Base-by-base conservation (phyloP, 1,140 invertebrate species). In the Formica selysi region DNA sequence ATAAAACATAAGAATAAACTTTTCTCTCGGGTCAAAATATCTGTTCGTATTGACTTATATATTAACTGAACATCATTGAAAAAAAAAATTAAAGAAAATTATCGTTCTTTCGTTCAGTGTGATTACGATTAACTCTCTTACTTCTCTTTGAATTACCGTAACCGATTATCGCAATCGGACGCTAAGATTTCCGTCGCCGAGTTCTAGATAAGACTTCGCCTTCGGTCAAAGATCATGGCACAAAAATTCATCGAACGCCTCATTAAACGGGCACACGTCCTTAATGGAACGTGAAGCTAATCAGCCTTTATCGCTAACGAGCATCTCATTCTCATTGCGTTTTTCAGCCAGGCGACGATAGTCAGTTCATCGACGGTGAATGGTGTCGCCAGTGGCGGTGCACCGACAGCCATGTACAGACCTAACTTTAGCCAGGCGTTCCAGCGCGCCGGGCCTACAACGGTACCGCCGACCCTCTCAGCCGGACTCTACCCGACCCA, bases 401-500 rank as follows among this genome's bases (percentile, higher is more conserved):
- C 96, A 44, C 96, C 96, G 13, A 96, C 96, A 38, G 96, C 96
- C 32, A 95, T 97, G 94, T 97, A 97, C 94, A 95, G 97, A 94
- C 96, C 96, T 44, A 96, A 97, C 89, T 97, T 97, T 93, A 96
- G 96, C 32, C 96, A 96, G 89, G 96, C 96, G 57, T 97, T 97
- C 88, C 96, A 97, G 64, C 94, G 95, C 41, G 93, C 94, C 36
- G 95, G 94, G 3, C 95, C 95, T 38, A 95, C 95, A 83, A 94
- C 93, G 81, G 94, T 95, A 87, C 95, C 94, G 57, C 94, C 95
- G 62, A 95, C 94, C 38, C 87, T 95, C 44, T 95, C 94, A 0
- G 94, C 94, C 29, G 95, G 95, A 62, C 92, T 95, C 51, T 95
- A 95, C 87, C 95, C 95, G 48, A 95, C 95, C 8, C 95, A 95